Evolutionary conservation across 2,888 invertebrate genomes (phyloP).

Genomic region (Dysmachus trigonus): DNA sequence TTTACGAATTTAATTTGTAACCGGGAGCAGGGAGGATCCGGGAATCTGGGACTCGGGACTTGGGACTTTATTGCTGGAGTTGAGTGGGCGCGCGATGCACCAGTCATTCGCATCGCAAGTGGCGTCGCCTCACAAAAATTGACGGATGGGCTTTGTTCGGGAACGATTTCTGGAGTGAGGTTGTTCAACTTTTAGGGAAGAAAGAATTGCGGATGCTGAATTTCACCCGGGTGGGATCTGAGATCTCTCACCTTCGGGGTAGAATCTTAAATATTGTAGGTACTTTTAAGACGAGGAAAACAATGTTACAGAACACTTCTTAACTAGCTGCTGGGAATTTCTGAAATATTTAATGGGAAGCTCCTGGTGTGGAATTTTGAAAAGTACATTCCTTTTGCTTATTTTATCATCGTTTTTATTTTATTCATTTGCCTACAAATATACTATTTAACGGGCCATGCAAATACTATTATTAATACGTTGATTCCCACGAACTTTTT

Average conservation of each 20-base stretch:
- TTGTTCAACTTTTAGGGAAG: not conserved
- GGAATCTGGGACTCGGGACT: not conserved
- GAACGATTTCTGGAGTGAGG: not conserved
- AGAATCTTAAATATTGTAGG: not conserved
- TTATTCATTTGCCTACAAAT: too few species aligned
- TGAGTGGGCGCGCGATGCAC: not conserved
- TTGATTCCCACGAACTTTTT: too few species aligned
- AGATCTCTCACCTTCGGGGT: not conserved
- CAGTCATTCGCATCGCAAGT: not conserved
- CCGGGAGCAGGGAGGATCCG: not conserved
- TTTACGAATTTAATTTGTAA: slow-evolving; percentile 25
- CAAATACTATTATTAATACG: too few species aligned
- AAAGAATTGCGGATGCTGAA: not conserved
- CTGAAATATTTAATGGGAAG: too few species aligned
- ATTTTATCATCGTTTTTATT: too few species aligned
- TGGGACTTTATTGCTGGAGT: not conserved
- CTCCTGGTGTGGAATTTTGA: too few species aligned
- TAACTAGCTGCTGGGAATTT: too few species aligned
- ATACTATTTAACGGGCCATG: too few species aligned
- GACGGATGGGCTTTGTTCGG: not conserved
- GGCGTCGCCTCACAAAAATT: not conserved
- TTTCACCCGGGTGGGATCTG: not conserved
- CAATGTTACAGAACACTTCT: too few species aligned
- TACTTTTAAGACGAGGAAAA: not conserved
- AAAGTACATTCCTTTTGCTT: too few species aligned